Evolutionary conservation across 2,797 vertebrate genomes (phyloP).

Genomic region (Labeo calbasu): DNA sequence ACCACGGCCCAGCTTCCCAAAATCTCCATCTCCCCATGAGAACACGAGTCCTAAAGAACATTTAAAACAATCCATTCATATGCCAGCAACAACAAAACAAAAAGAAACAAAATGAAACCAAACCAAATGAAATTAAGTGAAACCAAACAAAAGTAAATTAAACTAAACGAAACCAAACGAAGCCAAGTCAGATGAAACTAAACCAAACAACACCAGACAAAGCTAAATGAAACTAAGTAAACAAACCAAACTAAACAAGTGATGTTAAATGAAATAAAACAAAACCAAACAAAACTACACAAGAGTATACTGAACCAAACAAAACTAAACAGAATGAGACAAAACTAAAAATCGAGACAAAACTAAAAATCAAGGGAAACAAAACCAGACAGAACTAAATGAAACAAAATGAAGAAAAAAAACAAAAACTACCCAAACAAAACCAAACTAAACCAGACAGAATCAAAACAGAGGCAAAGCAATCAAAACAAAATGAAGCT

Average conservation of each 20-base stretch:
- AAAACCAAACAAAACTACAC: background rate
- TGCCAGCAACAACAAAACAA: background rate
- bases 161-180: background rate
- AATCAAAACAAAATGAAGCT: too few relatives aligned
- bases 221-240: background rate
- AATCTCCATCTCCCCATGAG: constrained; percentile 98
- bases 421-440: background rate
- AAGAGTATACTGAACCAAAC: background rate
- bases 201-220: background rate
- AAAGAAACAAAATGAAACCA: background rate
- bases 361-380: background rate
- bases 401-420: too few relatives aligned
- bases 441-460: background rate
- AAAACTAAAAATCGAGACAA: too few relatives aligned
- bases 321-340: too few relatives aligned
- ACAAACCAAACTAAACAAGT: background rate
- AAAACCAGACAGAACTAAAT: too few relatives aligned
- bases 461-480: too few relatives aligned
- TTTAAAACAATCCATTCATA: constrained; percentile 14
- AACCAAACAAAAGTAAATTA: background rate
- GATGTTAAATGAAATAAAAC: background rate
- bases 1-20: constrained; percentile 95
- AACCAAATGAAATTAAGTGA: background rate
- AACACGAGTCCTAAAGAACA: constrained; percentile 88
- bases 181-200: background rate